phyloP scores from a whole-genome alignment of 2,888 invertebrate species.

The Epistrophe eligans region DNA sequence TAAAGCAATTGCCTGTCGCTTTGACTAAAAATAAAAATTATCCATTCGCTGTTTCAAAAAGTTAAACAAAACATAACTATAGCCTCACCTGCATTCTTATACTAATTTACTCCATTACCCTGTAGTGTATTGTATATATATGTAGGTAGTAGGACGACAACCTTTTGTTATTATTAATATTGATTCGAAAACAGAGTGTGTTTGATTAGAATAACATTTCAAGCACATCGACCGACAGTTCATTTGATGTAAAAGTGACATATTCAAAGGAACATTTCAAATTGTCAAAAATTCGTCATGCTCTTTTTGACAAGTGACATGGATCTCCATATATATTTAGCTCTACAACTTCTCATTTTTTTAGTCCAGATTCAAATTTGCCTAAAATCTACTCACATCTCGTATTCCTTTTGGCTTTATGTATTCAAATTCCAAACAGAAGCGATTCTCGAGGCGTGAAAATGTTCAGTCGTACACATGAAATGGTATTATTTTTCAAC shows the following conservation, averaged over 20 bases:
- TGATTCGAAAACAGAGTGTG: not conserved
- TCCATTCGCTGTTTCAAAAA: no score
- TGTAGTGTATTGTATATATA: no score
- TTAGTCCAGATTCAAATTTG: not conserved
- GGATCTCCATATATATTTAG: not conserved
- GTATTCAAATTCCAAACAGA: not conserved
- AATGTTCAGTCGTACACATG: constrained; percentile 31
- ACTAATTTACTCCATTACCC: not conserved
- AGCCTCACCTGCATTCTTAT: no score
- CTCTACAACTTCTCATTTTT: not conserved
- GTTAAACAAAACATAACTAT: no score
- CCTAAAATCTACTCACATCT: not conserved
- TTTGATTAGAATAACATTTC: not conserved
- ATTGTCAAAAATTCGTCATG: not conserved
- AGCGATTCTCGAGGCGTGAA: constrained; percentile 22
- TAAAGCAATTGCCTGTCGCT: no score
- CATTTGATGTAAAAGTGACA: not conserved
- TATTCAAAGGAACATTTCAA: not conserved
- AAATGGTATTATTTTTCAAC: constrained; percentile 53
- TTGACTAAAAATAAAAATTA: no score
- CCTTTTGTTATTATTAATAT: not conserved
- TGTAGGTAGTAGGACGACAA: not conserved
- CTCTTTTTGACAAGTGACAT: not conserved
- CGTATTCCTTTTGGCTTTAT: constrained; percentile 2
- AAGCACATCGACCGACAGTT: not conserved